Conservation (phyloP, 2,888 invertebrate species). For the Sphaeridia pumilis region DNA sequence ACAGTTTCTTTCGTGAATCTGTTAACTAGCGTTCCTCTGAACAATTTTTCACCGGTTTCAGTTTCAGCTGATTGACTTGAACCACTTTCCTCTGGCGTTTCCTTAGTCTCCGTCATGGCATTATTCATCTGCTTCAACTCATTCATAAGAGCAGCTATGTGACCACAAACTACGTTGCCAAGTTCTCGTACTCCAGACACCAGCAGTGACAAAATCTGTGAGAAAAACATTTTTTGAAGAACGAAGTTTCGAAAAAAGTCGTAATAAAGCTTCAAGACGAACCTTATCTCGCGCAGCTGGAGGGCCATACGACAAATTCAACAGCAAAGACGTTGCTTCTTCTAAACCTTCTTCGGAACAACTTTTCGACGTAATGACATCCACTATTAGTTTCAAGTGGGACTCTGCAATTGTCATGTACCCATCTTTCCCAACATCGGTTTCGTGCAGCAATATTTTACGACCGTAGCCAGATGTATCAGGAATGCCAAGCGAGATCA, state of each 20-base stretch:
- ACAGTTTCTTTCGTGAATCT: conserved; percentile 59
- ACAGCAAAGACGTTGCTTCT: conserved; percentile 63
- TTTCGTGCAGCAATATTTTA: conserved; percentile 27
- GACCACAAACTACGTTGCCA: conserved; percentile 59
- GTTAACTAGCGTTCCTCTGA: conserved; percentile 45
- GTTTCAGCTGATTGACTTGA: conserved; percentile 9
- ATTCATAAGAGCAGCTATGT: conserved; percentile 54
- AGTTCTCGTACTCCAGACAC: conserved; percentile 61
- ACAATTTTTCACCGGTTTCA: conserved; percentile 41
- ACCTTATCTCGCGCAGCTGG: conserved; percentile 56
- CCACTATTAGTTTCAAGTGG: conserved; percentile 60
- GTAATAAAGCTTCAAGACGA: too few species aligned
- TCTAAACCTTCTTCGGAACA: conserved; percentile 76
- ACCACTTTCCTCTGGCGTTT: conserved; percentile 13
- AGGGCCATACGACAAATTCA: conserved; percentile 62
- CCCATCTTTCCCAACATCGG: conserved; percentile 19
- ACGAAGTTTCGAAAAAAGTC: too few species aligned
- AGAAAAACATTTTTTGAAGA: conserved; percentile 9
- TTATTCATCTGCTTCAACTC: conserved; percentile 47
- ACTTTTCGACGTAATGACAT: conserved; percentile 66
- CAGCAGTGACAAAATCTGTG: conserved; percentile 50
- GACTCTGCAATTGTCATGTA: conserved; percentile 44
- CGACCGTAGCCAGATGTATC: conserved; percentile 40
- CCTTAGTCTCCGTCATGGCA: conserved; percentile 15
- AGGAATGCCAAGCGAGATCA: conserved; percentile 60